Evolutionary conservation across 2,797 vertebrate genomes (phyloP).

Genomic region (Psittacula echo): DNA sequence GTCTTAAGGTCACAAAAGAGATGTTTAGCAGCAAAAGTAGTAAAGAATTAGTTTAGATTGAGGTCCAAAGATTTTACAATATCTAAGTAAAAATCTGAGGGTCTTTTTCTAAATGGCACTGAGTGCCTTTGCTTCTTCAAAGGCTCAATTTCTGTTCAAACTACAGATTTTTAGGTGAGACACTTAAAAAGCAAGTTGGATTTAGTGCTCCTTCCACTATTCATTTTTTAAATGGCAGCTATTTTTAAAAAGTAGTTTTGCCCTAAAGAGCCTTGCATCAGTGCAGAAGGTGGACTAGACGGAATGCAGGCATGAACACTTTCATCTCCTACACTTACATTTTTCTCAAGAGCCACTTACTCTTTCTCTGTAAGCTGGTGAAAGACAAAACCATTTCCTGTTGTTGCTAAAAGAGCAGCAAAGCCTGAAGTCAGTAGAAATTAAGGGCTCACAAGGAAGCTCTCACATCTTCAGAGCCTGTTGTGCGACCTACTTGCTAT

Average conservation of each 20-base stretch:
- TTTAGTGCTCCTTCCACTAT: background rate
- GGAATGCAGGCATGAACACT: background rate
- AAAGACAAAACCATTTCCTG: background rate
- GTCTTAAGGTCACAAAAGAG: background rate
- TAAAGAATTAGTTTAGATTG: constrained; percentile 15
- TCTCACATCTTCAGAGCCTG: background rate
- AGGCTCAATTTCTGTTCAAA: background rate
- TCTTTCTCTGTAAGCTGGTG: background rate
- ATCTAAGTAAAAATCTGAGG: background rate
- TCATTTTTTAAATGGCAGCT: background rate
- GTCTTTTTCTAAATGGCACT: background rate
- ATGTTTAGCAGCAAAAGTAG: background rate
- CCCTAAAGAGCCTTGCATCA: background rate
- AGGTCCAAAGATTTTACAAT: background rate
- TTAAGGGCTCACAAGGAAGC: background rate
- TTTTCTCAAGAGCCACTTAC: background rate
- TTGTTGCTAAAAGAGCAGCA: background rate
- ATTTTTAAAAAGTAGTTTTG: constrained; percentile 28
- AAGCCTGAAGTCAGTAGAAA: background rate
- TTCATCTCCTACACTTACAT: background rate
- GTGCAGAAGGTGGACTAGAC: background rate
- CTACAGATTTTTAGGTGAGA: background rate
- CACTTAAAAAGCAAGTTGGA: constrained; percentile 14
- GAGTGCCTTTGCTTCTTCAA: constrained; percentile 5
- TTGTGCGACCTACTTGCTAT: background rate